phyloP scores from a whole-genome alignment of 2,797 vertebrate species.

The Cossypha dichroa region DNA sequence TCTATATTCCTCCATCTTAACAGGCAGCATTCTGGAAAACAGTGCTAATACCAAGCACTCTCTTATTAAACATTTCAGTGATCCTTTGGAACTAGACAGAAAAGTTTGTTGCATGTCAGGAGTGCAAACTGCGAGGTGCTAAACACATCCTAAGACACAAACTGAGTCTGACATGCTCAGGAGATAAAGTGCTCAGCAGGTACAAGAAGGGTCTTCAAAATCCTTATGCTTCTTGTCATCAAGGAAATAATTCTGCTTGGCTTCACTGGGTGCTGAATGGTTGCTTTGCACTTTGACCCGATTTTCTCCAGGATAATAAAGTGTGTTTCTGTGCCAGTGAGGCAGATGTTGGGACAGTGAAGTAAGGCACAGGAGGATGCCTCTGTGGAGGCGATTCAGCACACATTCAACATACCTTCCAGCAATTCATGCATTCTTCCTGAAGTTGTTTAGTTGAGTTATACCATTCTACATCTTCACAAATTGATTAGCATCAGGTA shows the following conservation, averaged over 20 bases:
- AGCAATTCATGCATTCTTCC: not conserved
- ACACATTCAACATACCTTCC: not conserved
- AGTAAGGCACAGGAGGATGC: not conserved
- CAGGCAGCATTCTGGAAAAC: not conserved
- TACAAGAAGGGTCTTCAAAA: not conserved
- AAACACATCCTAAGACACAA: not conserved
- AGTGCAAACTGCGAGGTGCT: not conserved
- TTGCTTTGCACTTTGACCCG: not conserved
- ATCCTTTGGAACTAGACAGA: not conserved
- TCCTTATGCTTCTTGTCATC: not conserved
- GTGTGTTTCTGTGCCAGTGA: not conserved
- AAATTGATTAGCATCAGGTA: not conserved
- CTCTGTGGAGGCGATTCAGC: not conserved
- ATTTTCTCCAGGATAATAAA: not conserved
- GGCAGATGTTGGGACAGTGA: not conserved
- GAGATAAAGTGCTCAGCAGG: not conserved
- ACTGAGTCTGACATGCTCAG: not conserved
- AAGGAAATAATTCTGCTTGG: not conserved
- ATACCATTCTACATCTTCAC: not conserved
- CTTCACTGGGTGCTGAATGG: not conserved
- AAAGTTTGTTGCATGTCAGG: rapidly evolving
- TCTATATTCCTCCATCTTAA: not conserved
- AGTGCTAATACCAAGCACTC: no score
- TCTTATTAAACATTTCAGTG: not conserved
- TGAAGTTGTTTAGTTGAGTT: not conserved